phyloP scores from a whole-genome alignment of 2,113 vertebrate genomes.

The Smithornis capensis region DNA sequence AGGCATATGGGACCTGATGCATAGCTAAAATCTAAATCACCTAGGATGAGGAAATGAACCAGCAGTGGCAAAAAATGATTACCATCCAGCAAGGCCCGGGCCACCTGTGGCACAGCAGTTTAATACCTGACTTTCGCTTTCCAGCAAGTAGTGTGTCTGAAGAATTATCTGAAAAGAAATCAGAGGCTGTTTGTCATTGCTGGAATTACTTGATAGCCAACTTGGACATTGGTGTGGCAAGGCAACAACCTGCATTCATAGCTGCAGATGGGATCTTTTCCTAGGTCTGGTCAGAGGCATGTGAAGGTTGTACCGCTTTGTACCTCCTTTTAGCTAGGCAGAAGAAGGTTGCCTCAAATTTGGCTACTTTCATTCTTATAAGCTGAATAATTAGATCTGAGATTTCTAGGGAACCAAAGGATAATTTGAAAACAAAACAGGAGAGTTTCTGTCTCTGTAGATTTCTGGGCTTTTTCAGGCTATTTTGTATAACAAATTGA shows the following conservation, averaged over 20 bases:
- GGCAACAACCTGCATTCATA: not conserved
- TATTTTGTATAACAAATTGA: not conserved
- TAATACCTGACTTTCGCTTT: not conserved
- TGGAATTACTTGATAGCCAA: not conserved
- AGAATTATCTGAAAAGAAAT: not conserved
- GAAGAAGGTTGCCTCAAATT: not conserved
- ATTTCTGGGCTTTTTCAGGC: not conserved
- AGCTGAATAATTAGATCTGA: not conserved
- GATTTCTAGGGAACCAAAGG: not conserved
- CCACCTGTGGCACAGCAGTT: not conserved
- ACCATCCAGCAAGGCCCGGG: not conserved
- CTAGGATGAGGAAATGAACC: not conserved
- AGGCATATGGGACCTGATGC: accelerated
- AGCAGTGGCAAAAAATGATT: not conserved
- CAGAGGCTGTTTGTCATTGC: not conserved
- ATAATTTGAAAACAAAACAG: not conserved
- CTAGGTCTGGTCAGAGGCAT: not conserved
- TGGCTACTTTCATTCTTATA: not conserved
- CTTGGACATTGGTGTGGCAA: not conserved
- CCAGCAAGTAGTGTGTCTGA: not conserved
- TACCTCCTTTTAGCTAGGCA: not conserved
- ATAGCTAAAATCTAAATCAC: not conserved
- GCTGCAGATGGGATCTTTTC: not conserved
- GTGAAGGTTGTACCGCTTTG: not conserved
- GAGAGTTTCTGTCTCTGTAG: not conserved